Evolutionary conservation across 2,797 vertebrate genomes (phyloP).

Genomic region (Myotis vivesi): DNA sequence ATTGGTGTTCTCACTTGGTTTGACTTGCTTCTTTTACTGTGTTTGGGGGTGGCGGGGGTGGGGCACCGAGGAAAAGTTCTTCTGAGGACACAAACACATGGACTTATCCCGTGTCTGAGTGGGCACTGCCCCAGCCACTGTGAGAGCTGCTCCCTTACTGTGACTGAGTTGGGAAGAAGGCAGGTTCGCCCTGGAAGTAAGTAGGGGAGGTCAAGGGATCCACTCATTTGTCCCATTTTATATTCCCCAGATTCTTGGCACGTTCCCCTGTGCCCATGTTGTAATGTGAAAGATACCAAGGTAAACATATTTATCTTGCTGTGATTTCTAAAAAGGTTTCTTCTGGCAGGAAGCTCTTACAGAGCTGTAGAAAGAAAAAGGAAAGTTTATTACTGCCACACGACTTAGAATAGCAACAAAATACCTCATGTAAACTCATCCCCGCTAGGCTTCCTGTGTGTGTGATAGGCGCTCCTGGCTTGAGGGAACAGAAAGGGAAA

Average conservation of each 20-base stretch:
- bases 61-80: background rate
- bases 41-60: background rate
- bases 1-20: constrained; percentile 4
- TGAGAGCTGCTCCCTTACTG: background rate
- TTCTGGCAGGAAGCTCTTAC: constrained; percentile 21
- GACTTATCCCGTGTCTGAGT: background rate
- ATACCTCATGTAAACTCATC: background rate
- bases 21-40: constrained; percentile 15
- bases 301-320: background rate
- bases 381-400: constrained; percentile 21
- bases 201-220: background rate
- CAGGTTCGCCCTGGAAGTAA: background rate
- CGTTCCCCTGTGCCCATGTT: background rate
- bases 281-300: background rate
- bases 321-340: background rate
- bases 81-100: background rate
- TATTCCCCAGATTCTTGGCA: background rate
- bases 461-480: background rate
- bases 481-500: background rate
- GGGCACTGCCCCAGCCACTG: background rate
- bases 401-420: background rate
- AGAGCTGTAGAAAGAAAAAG: constrained; percentile 38
- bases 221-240: background rate
- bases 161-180: background rate
- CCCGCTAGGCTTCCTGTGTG: background rate